Base-by-base conservation (phyloP, 1,140 invertebrate genomes). In the Calephelis nemesis region DNA sequence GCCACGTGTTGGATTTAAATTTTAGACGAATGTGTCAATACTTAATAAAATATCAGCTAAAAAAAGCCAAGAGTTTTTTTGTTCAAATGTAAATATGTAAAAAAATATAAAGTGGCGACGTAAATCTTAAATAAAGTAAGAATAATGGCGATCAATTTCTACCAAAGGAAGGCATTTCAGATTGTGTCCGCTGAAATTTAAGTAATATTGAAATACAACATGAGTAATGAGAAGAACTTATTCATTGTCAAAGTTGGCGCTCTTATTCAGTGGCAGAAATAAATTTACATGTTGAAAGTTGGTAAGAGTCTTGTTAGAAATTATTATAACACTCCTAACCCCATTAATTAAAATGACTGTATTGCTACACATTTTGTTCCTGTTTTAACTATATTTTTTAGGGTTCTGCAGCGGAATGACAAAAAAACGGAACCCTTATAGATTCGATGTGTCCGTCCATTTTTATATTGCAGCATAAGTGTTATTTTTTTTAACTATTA, bases 171-270 rank as follows among this genome's bases (percentile, higher is more conserved):
- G 1, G 7, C 9, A 19, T 19, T 52, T 30, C 11, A 39, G 11
- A 58, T 30, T 58, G 10, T 11, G 5, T 30, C 7, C 11, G 54
- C 7, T 5, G 19, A 58, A 58, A 58, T 58, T 58, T 58, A 58
- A 58, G 30, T 58, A 39, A 39, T 39, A 39, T 58, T 58, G 5
- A 39, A 58, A 58, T 7, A 58, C 6, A 58, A 58, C 54, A 58
- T 30, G 15, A 58, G 54, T 39, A 58, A 58, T 58, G 54, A 58
- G 11, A 58, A 58, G 7, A 58, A 39, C 15, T 58, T 58, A 58
- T 58, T 58, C 54, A 58, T 30, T 58, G 30, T 58, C 54, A 58
- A 58, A 58, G 54, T 58, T 58, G 54, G 19, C 54, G 30, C 54
- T 39, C 42, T 58, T 58, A 40, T 58, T 3, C 54, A 39, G 39